Evolutionary conservation across 2,888 invertebrate genomes (phyloP).

Genomic region (Norana najaformis): DNA sequence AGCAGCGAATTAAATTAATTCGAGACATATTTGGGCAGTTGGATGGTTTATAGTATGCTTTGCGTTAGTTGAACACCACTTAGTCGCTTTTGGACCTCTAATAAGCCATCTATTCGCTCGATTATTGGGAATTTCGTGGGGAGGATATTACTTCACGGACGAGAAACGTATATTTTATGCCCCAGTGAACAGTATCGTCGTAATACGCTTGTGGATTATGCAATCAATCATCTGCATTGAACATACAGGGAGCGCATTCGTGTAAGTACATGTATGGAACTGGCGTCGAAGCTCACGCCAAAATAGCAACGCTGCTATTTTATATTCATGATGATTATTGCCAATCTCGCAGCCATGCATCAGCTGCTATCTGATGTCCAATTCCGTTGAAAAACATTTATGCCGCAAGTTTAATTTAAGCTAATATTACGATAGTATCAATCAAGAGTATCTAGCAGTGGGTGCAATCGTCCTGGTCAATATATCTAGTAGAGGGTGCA

Average conservation of each 20-base stretch:
- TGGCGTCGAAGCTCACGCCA: no score
- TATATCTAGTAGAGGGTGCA: neutral
- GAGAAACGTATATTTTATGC: neutral
- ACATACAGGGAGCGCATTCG: neutral
- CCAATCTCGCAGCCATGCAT: neutral
- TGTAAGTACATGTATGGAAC: no score
- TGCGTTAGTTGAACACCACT: no score
- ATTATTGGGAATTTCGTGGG: neutral
- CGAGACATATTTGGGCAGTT: no score
- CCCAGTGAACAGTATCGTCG: neutral
- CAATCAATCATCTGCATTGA: neutral
- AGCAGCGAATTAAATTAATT: no score
- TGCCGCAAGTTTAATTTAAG: neutral
- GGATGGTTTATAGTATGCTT: no score
- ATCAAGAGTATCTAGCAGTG: no score
- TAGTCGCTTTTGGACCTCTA: neutral
- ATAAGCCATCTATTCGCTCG: neutral
- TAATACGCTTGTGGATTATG: neutral
- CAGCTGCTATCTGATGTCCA: neutral
- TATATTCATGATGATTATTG: neutral
- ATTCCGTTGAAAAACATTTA: neutral
- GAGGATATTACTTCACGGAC: neutral
- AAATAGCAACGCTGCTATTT: neutral
- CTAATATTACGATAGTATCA: neutral
- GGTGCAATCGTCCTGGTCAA: no score